Conservation (phyloP, 1,140 invertebrate species). For the Scylla paramamosain region DNA sequence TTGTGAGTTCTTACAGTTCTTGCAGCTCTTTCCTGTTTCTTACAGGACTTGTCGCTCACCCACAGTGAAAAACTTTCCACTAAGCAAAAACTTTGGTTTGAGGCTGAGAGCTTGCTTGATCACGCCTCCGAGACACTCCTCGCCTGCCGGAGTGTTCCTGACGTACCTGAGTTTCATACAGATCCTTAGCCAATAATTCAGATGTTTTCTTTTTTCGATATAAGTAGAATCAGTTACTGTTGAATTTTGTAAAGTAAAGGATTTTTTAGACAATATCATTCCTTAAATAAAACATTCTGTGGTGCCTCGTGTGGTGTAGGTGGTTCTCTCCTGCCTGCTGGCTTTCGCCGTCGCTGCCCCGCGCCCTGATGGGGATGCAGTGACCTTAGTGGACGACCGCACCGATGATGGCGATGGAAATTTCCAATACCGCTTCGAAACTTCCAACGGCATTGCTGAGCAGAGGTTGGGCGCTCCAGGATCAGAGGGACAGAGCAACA, state of each 20-base stretch:
- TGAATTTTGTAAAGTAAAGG: too few species aligned
- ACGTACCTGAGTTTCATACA: too few species aligned
- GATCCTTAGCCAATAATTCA: too few species aligned
- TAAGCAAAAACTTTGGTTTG: background rate
- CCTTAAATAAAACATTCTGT: too few species aligned
- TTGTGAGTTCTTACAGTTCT: conserved; percentile 11
- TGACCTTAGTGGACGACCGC: conserved; percentile 60
- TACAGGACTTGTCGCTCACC: background rate
- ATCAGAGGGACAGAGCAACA: conserved; percentile 48
- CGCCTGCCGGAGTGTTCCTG: too few species aligned
- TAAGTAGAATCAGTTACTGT: too few species aligned
- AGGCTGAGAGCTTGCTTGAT: too few species aligned
- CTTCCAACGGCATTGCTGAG: conserved; percentile 45
- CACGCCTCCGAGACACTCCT: too few species aligned
- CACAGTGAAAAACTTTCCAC: background rate
- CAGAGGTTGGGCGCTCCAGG: background rate
- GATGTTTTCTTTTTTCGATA: too few species aligned
- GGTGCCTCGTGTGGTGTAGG: conserved; percentile 26
- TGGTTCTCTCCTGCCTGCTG: conserved; percentile 57
- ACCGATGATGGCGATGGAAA: conserved; percentile 44
- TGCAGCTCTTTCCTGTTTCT: background rate
- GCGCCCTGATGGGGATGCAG: background rate
- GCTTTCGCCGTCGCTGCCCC: conserved; percentile 57
- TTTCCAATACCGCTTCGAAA: conserved; percentile 60
- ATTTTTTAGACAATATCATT: too few species aligned